Evolutionary conservation across 1,140 invertebrate genomes (phyloP).

Genomic region (Amyelois transitella): DNA sequence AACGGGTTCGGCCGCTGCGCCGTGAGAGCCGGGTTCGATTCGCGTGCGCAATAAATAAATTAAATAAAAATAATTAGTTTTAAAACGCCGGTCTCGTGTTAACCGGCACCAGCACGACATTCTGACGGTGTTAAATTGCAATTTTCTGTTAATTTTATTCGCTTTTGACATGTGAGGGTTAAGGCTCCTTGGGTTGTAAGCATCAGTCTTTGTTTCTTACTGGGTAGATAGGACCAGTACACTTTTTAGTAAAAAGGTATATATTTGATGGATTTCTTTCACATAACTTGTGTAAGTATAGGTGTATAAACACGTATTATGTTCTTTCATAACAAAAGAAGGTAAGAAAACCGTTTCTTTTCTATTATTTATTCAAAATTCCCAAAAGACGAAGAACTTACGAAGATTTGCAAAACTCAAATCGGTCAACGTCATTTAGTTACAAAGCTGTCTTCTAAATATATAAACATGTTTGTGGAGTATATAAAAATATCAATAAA

Average conservation of each 20-base stretch:
- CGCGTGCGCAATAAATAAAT: background rate
- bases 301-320: too few species aligned
- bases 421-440: background rate
- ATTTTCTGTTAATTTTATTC: background rate
- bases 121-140: background rate
- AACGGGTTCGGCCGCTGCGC: background rate
- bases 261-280: too few species aligned
- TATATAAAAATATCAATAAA: too few species aligned
- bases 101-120: background rate
- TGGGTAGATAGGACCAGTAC: too few species aligned
- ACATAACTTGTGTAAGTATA: too few species aligned
- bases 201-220: background rate
- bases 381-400: background rate
- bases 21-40: background rate
- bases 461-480: background rate
- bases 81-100: background rate
- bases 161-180: background rate
- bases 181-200: background rate
- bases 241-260: too few species aligned
- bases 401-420: background rate
- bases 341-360: too few species aligned
- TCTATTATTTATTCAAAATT: too few species aligned
- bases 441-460: background rate
- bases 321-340: too few species aligned
- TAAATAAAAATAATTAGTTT: background rate